Evolutionary conservation across 2,888 invertebrate species (phyloP).

Genomic region (Drosophila neotestacea): DNA sequence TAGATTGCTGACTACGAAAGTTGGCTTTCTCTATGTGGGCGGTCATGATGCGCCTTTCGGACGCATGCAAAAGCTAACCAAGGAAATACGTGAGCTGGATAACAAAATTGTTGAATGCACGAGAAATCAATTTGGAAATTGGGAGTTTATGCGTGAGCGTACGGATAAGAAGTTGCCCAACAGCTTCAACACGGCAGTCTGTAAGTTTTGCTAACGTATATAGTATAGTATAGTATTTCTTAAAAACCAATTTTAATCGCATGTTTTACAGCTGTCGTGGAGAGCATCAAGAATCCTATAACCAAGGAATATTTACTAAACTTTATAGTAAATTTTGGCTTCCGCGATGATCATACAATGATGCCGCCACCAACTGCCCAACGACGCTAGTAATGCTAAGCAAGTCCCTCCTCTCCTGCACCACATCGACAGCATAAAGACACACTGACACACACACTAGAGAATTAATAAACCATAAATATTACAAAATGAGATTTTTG

Average conservation of each 20-base stretch:
- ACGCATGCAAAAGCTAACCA: conserved; percentile 91
- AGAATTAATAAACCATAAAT: conserved; percentile 47
- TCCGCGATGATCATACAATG: conserved; percentile 88
- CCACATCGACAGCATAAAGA: conserved; percentile 24
- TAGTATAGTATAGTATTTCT: background rate
- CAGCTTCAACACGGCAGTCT: conserved; percentile 91
- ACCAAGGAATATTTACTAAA: conserved; percentile 92
- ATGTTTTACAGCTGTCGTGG: conserved; percentile 90
- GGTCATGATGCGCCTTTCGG: conserved; percentile 89
- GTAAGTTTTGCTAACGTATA: conserved; percentile 84
- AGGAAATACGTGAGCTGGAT: conserved; percentile 91
- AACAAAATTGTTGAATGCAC: conserved; percentile 99
- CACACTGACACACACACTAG: conserved; percentile 41
- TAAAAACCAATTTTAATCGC: background rate
- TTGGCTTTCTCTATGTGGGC: conserved; percentile 93
- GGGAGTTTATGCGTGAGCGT: conserved; percentile 97
- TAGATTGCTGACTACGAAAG: conserved; percentile 89
- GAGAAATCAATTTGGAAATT: conserved; percentile 89
- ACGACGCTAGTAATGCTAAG: conserved; percentile 39
- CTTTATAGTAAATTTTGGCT: conserved; percentile 89
- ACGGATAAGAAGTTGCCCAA: conserved; percentile 99
- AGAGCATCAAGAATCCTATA: conserved; percentile 93
- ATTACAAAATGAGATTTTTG: background rate
- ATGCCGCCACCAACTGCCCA: conserved; percentile 89
- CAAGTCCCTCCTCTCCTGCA: background rate